phyloP scores from a whole-genome alignment of 1,140 invertebrate genomes.

The Drosophila tropicalis region DNA sequence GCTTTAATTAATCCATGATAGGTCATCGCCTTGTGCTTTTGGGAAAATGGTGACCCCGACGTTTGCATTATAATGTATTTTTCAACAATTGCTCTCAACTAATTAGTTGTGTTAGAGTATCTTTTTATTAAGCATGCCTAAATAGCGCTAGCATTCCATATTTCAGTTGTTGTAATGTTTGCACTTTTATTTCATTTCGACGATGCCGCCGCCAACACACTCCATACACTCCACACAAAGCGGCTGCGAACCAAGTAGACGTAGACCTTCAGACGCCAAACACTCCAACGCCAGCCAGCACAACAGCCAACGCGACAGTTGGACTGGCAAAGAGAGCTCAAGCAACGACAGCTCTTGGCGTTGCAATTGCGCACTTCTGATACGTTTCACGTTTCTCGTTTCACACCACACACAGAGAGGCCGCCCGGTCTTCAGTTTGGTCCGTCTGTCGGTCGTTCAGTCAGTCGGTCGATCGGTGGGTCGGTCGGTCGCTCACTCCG shows the following conservation, averaged over 20 bases:
- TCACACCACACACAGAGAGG: conserved; percentile 43
- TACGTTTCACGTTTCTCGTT: conserved; percentile 37
- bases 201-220: conserved; percentile 69
- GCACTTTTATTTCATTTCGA: conserved; percentile 67
- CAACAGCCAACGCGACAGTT: conserved; percentile 58
- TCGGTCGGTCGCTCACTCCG: neutral
- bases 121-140: neutral
- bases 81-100: neutral
- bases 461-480: neutral
- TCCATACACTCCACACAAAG: conserved; percentile 44
- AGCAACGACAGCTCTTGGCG: conserved; percentile 61
- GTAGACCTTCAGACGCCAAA: conserved; percentile 81
- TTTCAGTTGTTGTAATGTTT: conserved; percentile 52
- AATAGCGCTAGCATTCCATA: conserved; percentile 22
- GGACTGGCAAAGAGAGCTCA: conserved; percentile 48
- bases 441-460: neutral
- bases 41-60: neutral
- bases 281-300: conserved; percentile 71
- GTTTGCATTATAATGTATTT: neutral
- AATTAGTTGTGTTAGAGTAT: conserved; percentile 10
- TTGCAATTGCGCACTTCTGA: conserved; percentile 77
- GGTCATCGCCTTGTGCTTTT: too few species aligned
- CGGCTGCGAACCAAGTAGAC: conserved; percentile 71
- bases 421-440: conserved; percentile 18
- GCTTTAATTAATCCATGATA: too few species aligned